These are phyloP conservation scores for Hemiscyllium ocellatum DNA, from an alignment of 2,113 vertebrate species.

Conservation along the genomic window DNA sequence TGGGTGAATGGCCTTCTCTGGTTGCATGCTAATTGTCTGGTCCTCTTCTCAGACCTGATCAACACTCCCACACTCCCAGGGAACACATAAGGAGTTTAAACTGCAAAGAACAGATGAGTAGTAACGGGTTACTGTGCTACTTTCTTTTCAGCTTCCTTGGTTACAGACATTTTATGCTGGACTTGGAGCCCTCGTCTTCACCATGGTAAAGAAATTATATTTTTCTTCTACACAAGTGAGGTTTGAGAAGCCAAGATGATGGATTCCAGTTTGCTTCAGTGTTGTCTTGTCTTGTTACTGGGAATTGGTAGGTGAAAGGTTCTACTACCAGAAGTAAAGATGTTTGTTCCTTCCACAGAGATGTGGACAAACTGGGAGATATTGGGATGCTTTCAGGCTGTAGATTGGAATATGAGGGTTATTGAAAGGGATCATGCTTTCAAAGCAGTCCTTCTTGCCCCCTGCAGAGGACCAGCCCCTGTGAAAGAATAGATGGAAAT, in stretches of 20 bases:
- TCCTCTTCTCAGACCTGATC: neutral
- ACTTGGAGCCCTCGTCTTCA: conserved; percentile 48
- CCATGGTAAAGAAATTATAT: conserved; percentile 41
- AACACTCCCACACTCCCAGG: too few species aligned
- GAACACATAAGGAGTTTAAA: neutral
- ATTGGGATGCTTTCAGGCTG: neutral
- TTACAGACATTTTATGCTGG: conserved; percentile 48
- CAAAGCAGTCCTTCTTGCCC: too few species aligned
- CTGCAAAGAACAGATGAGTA: too few species aligned
- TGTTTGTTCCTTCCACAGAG: neutral
- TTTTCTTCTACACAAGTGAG: neutral
- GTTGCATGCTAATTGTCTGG: neutral
- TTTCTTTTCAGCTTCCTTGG: conserved; percentile 47
- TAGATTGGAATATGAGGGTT: neutral
- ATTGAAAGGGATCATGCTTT: too few species aligned
- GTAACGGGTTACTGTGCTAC: neutral
- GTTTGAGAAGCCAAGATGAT: neutral
- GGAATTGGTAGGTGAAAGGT: neutral
- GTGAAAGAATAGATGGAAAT: too few species aligned
- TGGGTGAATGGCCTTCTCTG: neutral
- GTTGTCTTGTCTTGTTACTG: neutral
- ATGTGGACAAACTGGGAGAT: neutral
- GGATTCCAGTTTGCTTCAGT: neutral
- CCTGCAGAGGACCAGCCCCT: too few species aligned
- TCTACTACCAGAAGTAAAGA: neutral